Base-by-base conservation (phyloP, 2,888 invertebrate genomes). In the Fragum whitleyi region DNA sequence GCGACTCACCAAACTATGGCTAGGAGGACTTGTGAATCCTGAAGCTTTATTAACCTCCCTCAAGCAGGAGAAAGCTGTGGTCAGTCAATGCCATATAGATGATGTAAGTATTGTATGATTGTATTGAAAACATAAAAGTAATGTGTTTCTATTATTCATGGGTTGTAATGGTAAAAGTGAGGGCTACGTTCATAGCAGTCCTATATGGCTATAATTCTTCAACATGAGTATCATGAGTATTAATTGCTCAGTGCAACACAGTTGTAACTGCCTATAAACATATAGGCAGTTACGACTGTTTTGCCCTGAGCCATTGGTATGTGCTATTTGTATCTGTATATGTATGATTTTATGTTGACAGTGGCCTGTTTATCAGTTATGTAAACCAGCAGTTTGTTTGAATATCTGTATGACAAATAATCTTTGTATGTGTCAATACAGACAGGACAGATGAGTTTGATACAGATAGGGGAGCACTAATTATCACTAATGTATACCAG, bases 1-100 rank as follows among this genome's bases (percentile, higher is more conserved):
- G 2, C 84, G 81, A 11, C 88, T 93, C 67, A 81, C 87, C 28
- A 86, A 87, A 11, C 89, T 93, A 21, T 93, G 93, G 93, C 89
- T 93, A 1, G 93, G 93, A 26, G 93, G 93, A 19, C 89, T 93
- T 16, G 92, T 92, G 75, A 93, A 92, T 77, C 93, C 93, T 2
- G 88, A 88, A 74, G 92, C 92, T 14, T 79, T 93, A 16, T 79
- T 93, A 26, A 91, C 92, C 26, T 90, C 93, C 0, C 79, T 93
- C 5, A 80, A 83, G 65, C 92, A 92, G 79, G 93, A 93, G 87
- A 93, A 91, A 79, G 93, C 93, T 28, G 90, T 92, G n/a, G 77
- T 91, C 29, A 73, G 84, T 59, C 85, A 89, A 57, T 90, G 87
- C 53, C 78, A 81, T 23, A 80, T 90, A n/a, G 90, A 92, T 59